Percentiles rank a stretch among this genome's conserved stretches.
phyloP scores from a whole-genome alignment of 30 jellyfish, hydroid and myxozoan genomes.

The Rhopilema esculentum region DNA sequence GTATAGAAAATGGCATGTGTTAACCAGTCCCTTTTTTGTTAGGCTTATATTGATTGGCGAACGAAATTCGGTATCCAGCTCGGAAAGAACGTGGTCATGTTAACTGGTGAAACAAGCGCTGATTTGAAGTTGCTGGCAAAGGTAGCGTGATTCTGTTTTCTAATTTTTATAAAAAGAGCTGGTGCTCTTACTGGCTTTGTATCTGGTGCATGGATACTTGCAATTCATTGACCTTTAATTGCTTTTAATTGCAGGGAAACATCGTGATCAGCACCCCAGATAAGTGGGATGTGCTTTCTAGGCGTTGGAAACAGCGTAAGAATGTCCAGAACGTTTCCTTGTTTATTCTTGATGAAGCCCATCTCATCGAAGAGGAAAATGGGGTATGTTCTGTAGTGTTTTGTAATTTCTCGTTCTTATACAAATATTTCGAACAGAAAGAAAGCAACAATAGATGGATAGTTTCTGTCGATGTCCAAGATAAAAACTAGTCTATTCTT shows the following conservation, averaged over 20 bases:
- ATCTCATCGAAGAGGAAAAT: constrained; percentile 94
- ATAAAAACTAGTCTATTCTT: no score
- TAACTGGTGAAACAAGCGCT: constrained; percentile 98
- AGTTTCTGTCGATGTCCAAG: no score
- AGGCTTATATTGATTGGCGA: constrained; percentile 94
- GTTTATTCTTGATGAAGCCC: constrained; percentile 94
- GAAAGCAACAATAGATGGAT: not conserved
- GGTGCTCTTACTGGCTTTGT: not conserved
- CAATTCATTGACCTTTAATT: no score
- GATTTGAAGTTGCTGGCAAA: constrained; percentile 91
- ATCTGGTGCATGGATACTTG: no score
- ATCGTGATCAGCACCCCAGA: constrained; percentile 94
- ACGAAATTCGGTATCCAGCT: constrained; percentile 88
- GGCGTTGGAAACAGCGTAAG: constrained; percentile 99
- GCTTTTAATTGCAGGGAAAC: constrained; percentile 82
- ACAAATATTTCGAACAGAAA: not conserved
- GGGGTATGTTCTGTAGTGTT: constrained; percentile 75
- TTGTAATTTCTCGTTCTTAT: not conserved
- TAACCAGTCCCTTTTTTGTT: no score
- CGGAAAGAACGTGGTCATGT: constrained; percentile 91
- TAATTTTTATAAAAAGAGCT: not conserved
- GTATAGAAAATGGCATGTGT: no score
- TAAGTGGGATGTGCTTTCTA: constrained; percentile 95
- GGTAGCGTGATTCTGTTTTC: constrained; percentile 33
- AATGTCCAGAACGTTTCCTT: constrained; percentile 91